phyloP scores from a whole-genome alignment of 92 coral and sea anemone genomes.

The Parazoanthus atlanticus region DNA sequence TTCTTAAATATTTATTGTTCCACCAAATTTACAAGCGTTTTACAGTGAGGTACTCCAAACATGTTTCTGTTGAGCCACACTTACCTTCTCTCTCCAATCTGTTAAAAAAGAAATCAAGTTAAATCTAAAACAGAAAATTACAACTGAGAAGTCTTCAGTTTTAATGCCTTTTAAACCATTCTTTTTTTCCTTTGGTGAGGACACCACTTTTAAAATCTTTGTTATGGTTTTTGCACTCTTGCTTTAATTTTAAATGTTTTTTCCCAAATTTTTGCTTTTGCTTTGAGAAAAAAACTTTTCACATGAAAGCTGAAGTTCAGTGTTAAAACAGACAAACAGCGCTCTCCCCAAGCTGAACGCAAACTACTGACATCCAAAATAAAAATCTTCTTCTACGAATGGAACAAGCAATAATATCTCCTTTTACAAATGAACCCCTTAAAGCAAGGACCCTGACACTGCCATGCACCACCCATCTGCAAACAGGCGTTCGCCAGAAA shows the following conservation, averaged over 20 bases:
- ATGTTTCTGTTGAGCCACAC: constrained; percentile 6
- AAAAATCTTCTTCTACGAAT: not conserved
- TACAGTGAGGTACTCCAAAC: not conserved
- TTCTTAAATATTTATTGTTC: not conserved
- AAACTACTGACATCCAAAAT: not conserved
- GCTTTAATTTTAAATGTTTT: not conserved
- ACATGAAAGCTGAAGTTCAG: constrained; percentile 5
- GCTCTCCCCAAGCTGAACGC: not conserved
- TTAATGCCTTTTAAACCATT: not conserved
- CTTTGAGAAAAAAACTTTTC: not conserved
- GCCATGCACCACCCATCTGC: no score
- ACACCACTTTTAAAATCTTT: not conserved
- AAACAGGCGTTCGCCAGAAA: no score
- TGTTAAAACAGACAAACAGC: constrained; percentile 4
- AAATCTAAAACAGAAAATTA: not conserved
- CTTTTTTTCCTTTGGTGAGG: not conserved
- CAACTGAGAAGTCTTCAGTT: not conserved
- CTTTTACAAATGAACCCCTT: no score
- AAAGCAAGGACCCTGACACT: no score
- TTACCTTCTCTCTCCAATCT: not conserved
- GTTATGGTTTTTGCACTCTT: not conserved
- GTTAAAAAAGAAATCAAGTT: not conserved
- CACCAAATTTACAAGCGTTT: not conserved
- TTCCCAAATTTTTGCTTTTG: not conserved
- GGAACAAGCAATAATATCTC: no score